Base-by-base conservation (phyloP, 2,888 invertebrate species). In the Mythimna ferrago region DNA sequence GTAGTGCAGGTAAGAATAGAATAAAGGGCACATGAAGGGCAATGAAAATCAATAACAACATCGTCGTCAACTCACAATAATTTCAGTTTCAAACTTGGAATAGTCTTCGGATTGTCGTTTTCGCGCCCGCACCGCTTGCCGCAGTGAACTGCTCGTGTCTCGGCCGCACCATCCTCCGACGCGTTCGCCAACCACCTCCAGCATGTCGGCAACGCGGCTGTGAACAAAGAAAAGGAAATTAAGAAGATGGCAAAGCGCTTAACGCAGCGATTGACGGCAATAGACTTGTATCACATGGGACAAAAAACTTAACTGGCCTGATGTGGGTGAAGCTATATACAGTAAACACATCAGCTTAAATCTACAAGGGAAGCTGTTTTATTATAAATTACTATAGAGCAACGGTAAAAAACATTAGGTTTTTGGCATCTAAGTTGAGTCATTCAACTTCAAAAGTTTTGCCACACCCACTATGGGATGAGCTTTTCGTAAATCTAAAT, bases 181-280 rank as follows among this genome's bases (percentile, higher is more conserved):
- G 65, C 96, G 92, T 82, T 96, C 96, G 80, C 96, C 95, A 84
- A 97, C 94, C 85, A 97, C 96, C 89, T 97, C 97, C 86, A 97
- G 90, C 97, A 97, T 97, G 85, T 96, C 96, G 85, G 96, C 95
- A 65, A 96, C 96, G 85, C 96, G 96, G 89, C 96, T 96, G 93
- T 6, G 87, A 87, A 91, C 51, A 63, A 69, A 71, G 3, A 80
- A 38, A 16, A 35, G 58, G 19, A 66, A 32, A 10, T 44, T n/a
- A 7, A 48, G 14, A 16, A 61, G 16, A 16, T 48, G 6, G 48
- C 16, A 48, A 48, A 48, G 48, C 48, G 14, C 44, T 14, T 44
- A 14, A 44, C 5, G 44, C 44, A 44, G 44, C 44, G 5, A 11
- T 44, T 14, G 6, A 3, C 6, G 4, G 57, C 16, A 32, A 57